Evolutionary conservation across 2,797 vertebrate species (phyloP), one percentile per base, ranked within the genome.

Genomic region (Leuciscus waleckii): DNA sequence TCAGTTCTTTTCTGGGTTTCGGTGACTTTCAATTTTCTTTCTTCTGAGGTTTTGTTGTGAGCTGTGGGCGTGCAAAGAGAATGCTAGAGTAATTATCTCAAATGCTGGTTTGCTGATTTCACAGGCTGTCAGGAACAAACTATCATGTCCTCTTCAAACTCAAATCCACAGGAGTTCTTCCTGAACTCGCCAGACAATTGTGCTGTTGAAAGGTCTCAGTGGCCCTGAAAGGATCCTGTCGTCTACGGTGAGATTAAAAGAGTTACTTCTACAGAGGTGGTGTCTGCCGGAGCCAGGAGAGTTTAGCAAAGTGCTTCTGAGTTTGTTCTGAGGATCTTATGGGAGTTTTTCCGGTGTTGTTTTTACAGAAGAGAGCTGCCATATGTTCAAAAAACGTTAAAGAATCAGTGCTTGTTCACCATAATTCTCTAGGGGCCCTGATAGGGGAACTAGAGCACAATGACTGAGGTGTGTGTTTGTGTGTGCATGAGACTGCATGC

Each of bases 381-480:
- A 70, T 35, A 54, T 70, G 61, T 26, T 37, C 23, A 41, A 37
- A 65, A 61, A 67, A 21, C 0, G 0, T 19, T 17, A 65, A 10
- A 39, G 23, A 29, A 67, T 37, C 23, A 37, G 58, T 67, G 81
- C 32, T 69, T 75, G 49, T 67, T 56, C 32, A 43, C 1, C 2
- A 7, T 9, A 17, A 58, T 69, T 89, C 85, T 82, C 83, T 49
- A 17, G 77, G 78, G 81, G 46, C 80, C 61, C 51, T 80, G 35
- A 79, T 56, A 26, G 41, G 73, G 71, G 82, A 87, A 83, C 81
- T 85, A 76, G 84, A 88, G 84, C 87, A 84, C 87, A 84, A 86
- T 83, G 49, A 68, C 56, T 83, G 77, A 67, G 69, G 35, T 77
- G 49, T 32, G 78, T 81, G 69, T 71, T 73, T 77, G 75, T 61